phyloP scores from a whole-genome alignment of 2,888 invertebrate species.

The Latheticus oryzae region DNA sequence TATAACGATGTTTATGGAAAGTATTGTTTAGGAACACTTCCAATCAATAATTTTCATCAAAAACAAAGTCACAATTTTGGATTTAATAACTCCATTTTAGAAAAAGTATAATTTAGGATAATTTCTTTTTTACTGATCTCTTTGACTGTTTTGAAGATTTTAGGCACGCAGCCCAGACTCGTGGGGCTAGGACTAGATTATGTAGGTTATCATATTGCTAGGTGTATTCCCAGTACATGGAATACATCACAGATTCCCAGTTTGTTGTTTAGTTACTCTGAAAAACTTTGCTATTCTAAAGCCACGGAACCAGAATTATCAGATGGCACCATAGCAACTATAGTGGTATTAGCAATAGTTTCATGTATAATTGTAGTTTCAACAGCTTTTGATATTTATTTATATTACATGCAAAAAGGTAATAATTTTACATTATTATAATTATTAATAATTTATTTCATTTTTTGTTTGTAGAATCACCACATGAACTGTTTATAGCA shows the following conservation, averaged over 20 bases:
- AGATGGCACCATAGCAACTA: conserved; percentile 19
- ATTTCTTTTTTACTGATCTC: no score
- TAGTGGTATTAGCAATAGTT: conserved; percentile 1
- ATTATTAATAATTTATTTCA: no score
- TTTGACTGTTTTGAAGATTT: neutral
- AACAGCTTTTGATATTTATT: neutral
- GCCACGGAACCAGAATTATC: conserved; percentile 21
- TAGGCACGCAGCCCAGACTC: neutral
- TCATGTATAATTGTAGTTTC: neutral
- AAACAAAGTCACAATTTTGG: no score
- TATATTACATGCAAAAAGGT: conserved; percentile 5
- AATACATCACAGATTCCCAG: conserved; percentile 8
- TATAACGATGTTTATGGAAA: conserved; percentile 30
- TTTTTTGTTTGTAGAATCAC: conserved; percentile 14
- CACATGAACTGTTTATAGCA: conserved; percentile 15
- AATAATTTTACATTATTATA: no score
- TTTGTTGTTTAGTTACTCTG: conserved; percentile 5
- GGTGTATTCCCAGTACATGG: conserved; percentile 11
- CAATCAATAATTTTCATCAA: neutral
- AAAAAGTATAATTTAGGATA: no score
- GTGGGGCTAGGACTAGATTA: neutral
- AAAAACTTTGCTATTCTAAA: conserved; percentile 20
- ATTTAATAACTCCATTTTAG: no score
- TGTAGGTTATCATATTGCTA: conserved; percentile 6
- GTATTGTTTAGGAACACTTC: conserved; percentile 27